phyloP scores from a whole-genome alignment of 2,797 vertebrate genomes.

The Cirrhinus molitorella region DNA sequence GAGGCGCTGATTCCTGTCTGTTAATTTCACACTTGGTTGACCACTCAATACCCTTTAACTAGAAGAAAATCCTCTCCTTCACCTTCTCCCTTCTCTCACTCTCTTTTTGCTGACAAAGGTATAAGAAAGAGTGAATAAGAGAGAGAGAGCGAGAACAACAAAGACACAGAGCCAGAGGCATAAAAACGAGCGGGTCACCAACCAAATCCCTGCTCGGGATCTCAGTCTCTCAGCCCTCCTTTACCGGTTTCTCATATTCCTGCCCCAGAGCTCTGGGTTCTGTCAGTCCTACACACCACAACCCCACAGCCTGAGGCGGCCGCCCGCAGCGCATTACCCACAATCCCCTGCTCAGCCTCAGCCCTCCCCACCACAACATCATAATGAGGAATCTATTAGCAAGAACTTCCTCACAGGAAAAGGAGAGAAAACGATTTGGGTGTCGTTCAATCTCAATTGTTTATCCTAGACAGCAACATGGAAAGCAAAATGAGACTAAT shows the following conservation, averaged over 20 bases:
- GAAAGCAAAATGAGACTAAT: not conserved
- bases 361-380: not conserved
- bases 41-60: conserved; percentile 61
- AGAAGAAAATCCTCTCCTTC: conserved; percentile 50
- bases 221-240: conserved; percentile 7
- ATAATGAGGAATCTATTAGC: conserved; percentile 11
- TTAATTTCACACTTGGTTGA: conserved; percentile 68
- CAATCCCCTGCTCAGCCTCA: conserved; percentile 17
- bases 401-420: not conserved
- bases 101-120: conserved; percentile 78
- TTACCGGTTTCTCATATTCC: not conserved
- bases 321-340: conserved; percentile 19
- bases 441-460: not conserved
- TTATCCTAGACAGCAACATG: not conserved
- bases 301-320: conserved; percentile 16
- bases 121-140: not conserved
- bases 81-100: conserved; percentile 1
- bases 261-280: conserved; percentile 36
- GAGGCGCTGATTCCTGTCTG: conserved; percentile 59
- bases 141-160: conserved; percentile 1
- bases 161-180: conserved; percentile 21
- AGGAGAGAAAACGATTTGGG: not conserved
- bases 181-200: not conserved
- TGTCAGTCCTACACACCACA: conserved; percentile 19
- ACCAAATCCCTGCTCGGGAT: conserved; percentile 23